Conservation (phyloP, 2,113 vertebrate genomes). For the Corydoras maculifer region DNA sequence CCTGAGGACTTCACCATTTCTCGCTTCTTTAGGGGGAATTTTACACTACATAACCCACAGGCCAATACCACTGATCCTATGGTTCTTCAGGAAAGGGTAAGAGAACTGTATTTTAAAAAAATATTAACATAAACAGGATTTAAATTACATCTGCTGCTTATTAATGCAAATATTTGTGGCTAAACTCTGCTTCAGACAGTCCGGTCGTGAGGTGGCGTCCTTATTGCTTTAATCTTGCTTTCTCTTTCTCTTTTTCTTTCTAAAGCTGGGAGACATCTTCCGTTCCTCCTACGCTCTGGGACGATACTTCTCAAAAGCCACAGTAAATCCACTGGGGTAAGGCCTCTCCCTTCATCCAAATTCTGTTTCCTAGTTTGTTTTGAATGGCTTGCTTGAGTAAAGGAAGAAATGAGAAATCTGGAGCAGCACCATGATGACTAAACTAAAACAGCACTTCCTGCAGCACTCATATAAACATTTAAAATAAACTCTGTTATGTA, state of each 20-base stretch:
- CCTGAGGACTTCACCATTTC: constrained; percentile 42
- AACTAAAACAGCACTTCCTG: neutral
- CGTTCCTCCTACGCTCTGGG: constrained; percentile 57
- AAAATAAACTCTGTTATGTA: neutral
- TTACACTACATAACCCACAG: constrained; percentile 45
- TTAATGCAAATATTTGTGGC: neutral
- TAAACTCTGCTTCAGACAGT: neutral
- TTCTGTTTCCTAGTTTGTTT: neutral
- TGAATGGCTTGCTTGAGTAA: no score
- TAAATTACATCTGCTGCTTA: neutral
- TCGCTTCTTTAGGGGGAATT: constrained; percentile 55
- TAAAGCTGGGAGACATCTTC: constrained; percentile 56
- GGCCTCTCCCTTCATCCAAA: neutral
- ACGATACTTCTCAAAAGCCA: constrained; percentile 54
- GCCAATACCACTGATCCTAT: neutral
- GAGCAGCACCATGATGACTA: neutral
- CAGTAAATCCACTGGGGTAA: constrained; percentile 52
- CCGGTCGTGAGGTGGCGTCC: constrained; percentile 2
- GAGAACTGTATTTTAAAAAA: neutral
- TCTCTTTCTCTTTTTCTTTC: constrained; percentile 18
- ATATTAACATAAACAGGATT: neutral
- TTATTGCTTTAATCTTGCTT: neutral
- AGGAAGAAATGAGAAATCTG: neutral
- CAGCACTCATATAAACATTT: neutral
- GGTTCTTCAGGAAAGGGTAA: constrained; percentile 49